Base-by-base conservation (phyloP, 2,797 vertebrate genomes). In the Melanotaenia maccullochi region DNA sequence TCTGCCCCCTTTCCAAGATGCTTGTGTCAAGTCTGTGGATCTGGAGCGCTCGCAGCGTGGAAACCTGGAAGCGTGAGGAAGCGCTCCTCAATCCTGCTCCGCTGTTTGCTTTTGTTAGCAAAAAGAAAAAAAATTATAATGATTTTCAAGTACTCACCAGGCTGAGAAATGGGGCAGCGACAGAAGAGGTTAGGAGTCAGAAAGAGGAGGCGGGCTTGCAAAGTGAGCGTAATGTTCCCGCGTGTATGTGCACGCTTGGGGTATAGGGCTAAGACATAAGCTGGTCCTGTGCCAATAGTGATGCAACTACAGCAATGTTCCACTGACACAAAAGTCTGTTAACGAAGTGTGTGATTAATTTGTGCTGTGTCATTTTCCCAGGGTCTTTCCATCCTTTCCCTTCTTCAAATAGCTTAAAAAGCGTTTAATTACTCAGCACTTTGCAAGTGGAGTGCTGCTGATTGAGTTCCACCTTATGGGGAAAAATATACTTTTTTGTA, bases 291-390 rank as follows among this genome's bases (percentile, higher is more conserved):
- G 81, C 84, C 82, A 84, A n/a, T n/a, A 71, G 72, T 25, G 56
- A 74, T 58, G 80, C 63, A 60, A 52, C 59, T 61, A 60, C 63
- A 24, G 61, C 54, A 59, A 65, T 16, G 63, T 71, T 81, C 69
- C 69, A 20, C 60, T 28, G 58, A 83, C 73, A 63, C 69, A 60
- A 24, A 71, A 87, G 71, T 79, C 77, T 77, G 76, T 83, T 90
- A 85, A 88, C 87, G 91, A 87, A 86, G 81, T 67, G 78, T 68
- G 85, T 83, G 89, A 90, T 88, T 86, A 82, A 89, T 88, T 91
- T 52, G 18, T 36, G 35, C 84, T 72, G 75, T 88, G 85, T 90
- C 85, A 85, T 87, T 85, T 89, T 82, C 67, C 69, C 76, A 71
- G 60, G 25, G 32, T 54, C 69, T 71, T 73, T 52, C 35, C 71